Base-by-base conservation (phyloP, 2,888 invertebrate species). In the Eilema sororculum region DNA sequence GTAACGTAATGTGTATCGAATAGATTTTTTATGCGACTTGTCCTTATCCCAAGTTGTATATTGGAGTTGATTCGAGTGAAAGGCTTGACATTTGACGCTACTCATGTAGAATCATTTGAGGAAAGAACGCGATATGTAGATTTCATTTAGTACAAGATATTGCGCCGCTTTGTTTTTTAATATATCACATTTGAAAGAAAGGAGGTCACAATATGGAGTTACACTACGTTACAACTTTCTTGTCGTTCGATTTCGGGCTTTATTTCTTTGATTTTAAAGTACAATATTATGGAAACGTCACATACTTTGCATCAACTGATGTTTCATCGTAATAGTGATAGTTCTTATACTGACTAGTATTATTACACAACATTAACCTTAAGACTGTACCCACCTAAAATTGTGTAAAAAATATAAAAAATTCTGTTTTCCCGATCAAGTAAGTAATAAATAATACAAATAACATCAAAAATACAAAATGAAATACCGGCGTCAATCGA, bases 401-500 rank as follows among this genome's bases (percentile, higher is more conserved):
- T 5, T 28, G 28, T 28, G 5, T 28, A 4, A 28, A 28, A 28
- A 28, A 28, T 4, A 28, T 4, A 4, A 28, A 5, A 28, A 28
- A 4, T 28, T 3, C 28, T 28, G 28, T 28, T 28, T 6, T 33
- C 8, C 8, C 30, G 30, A 33, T 6, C 30, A 33, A 33, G 30
- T 28, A 28, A 28, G 28, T 33, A 33, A 33, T 33, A 33, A 33
- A 33, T 33, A 33, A 33, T 33, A 33, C 30, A 33, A 52, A 60
- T 69, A 75, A 75, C 22, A 73, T 70, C 75, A 73, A 71, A 71
- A 72, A 67, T 72, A 77, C 77, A 71, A 80, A 76, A 80, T 80
- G 77, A 80, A 80, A 80, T 80, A 72, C 78, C 77, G 69, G 70
- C 71, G 74, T 70, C 75, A 76, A 79, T 72, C 74, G 76, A 66